phyloP scores from a whole-genome alignment of 2,113 vertebrate species.

The Sapayoa aenigma region DNA sequence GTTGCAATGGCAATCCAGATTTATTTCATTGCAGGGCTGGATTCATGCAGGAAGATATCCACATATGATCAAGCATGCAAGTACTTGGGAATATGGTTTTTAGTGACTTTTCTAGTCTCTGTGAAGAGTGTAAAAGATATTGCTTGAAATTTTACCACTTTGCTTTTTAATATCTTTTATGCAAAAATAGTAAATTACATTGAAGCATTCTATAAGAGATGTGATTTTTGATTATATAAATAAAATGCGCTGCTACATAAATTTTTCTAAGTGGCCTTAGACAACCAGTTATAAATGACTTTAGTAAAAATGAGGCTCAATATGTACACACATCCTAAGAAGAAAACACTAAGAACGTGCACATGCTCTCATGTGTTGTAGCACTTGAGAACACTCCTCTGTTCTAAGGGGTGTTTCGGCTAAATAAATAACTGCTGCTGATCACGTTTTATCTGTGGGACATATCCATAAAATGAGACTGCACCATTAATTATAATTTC shows the following conservation, averaged over 20 bases:
- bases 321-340: neutral
- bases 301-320: neutral
- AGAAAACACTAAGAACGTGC: neutral
- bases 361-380: neutral
- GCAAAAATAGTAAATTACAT: neutral
- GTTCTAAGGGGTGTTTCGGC: neutral
- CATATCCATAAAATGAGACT: slow-evolving; percentile 16
- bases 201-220: neutral
- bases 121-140: neutral
- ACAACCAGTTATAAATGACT: neutral
- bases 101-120: neutral
- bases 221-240: neutral
- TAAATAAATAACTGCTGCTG: neutral
- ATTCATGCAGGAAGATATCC: neutral
- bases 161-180: neutral
- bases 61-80: neutral
- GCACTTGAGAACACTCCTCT: neutral
- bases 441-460: neutral
- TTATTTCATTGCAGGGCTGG: neutral
- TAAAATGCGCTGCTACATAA: neutral
- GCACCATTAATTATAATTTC: slow-evolving; percentile 51
- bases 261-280: neutral
- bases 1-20: neutral
- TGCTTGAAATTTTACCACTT: neutral
- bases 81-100: neutral